Conservation (phyloP, 2,797 vertebrate species). For the Corythornis leucogaster region DNA sequence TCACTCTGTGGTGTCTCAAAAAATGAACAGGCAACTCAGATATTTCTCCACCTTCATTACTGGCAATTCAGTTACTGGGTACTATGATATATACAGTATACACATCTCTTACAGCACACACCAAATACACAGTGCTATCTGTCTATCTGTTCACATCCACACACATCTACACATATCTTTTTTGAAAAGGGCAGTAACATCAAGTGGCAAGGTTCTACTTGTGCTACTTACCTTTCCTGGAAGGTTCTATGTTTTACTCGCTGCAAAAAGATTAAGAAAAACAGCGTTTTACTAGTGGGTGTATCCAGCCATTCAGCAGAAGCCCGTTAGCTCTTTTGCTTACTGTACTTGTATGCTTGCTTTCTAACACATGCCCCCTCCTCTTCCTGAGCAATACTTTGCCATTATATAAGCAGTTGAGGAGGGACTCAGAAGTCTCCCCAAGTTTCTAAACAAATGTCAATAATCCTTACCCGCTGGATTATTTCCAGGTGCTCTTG, state of each 20-base stretch:
- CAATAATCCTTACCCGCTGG: constrained; percentile 80
- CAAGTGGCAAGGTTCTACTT: constrained; percentile 31
- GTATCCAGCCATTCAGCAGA: constrained; percentile 29
- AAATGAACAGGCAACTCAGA: neutral
- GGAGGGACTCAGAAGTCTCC: neutral
- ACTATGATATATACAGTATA: neutral
- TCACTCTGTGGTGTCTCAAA: neutral
- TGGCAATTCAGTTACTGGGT: neutral
- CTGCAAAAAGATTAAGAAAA: constrained; percentile 76
- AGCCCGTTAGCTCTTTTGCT: constrained; percentile 11
- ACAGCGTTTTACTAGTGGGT: constrained; percentile 59
- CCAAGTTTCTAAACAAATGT: neutral
- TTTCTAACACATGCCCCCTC: constrained; percentile 41
- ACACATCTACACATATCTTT: neutral
- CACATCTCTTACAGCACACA: neutral
- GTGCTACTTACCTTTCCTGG: constrained; percentile 79
- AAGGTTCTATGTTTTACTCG: constrained; percentile 81
- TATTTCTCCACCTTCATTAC: neutral
- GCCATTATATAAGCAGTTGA: neutral
- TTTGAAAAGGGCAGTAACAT: neutral
- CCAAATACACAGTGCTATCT: neutral
- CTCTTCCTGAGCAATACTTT: neutral
- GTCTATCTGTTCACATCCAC: neutral
- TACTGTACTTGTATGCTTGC: neutral
- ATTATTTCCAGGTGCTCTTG: constrained; percentile 89